phyloP scores from a whole-genome alignment of 2,888 invertebrate genomes.

The Rhimphoctona megacephalus region DNA sequence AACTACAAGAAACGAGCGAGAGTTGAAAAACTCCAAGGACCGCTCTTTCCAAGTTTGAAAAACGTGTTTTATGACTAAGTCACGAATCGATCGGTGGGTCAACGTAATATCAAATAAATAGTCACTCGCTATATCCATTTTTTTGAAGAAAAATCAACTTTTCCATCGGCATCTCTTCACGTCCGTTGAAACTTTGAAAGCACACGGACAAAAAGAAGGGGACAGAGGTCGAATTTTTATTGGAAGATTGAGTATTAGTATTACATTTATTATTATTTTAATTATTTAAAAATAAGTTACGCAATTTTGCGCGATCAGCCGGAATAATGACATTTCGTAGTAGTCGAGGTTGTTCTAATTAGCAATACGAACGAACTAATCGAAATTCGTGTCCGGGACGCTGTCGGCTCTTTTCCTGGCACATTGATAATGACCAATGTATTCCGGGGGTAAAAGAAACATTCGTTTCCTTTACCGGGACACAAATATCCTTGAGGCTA shows the following conservation, averaged over 20 bases:
- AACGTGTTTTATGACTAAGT: conserved; percentile 16
- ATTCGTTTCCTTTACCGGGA: not conserved
- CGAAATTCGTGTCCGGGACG: not conserved
- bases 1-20: conserved; percentile 31
- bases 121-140: not conserved
- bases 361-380: not conserved
- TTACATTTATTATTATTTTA: not conserved
- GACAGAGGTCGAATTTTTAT: too few species aligned
- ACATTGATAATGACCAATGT: not conserved
- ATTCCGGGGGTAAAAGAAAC: not conserved
- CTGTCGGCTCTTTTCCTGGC: not conserved
- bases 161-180: too few species aligned
- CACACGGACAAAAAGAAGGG: too few species aligned
- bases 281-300: not conserved
- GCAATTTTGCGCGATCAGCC: not conserved
- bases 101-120: not conserved
- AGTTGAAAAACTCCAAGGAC: conserved; percentile 11
- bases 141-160: too few species aligned
- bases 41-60: conserved; percentile 37
- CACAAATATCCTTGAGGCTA: conserved; percentile 1
- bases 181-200: too few species aligned
- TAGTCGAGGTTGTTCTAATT: not conserved
- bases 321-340: not conserved
- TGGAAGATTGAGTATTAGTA: not conserved
- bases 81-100: not conserved